Evolutionary conservation across 1,140 invertebrate species (phyloP).

Genomic region (Neodiprion virginianus): DNA sequence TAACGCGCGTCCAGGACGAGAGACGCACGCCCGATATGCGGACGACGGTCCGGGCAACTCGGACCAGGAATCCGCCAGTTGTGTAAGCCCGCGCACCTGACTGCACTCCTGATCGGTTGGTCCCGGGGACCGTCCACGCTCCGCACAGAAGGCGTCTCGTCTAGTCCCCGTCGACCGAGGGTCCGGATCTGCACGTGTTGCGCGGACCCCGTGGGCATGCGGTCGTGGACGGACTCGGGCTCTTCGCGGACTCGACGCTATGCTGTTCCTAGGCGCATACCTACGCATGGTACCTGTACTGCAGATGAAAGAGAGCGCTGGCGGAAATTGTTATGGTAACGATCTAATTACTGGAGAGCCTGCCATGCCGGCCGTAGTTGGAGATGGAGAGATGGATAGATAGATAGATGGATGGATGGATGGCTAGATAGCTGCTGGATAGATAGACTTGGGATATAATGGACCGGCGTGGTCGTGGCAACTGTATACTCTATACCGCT

Average conservation of each 20-base stretch:
- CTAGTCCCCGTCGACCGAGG: not conserved
- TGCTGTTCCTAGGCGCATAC: not conserved
- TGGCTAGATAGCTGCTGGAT: not conserved
- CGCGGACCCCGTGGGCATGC: no score
- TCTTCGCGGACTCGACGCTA: not conserved
- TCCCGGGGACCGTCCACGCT: conserved; percentile 11
- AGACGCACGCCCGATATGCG: conserved; percentile 13
- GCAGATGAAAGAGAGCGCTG: conserved; percentile 40
- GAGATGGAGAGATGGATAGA: not conserved
- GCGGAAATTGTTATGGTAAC: conserved; percentile 45
- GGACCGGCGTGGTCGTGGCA: no score
- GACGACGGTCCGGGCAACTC: conserved; percentile 17
- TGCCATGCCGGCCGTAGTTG: not conserved
- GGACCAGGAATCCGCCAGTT: conserved; percentile 48
- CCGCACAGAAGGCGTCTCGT: conserved; percentile 19
- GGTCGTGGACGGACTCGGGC: not conserved
- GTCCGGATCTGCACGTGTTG: not conserved
- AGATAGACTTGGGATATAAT: not conserved
- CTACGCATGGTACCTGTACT: not conserved
- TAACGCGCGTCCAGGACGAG: no score
- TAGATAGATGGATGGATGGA: not conserved
- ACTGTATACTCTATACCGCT: no score
- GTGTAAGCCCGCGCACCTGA: conserved; percentile 54
- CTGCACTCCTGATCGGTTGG: conserved; percentile 44
- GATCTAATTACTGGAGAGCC: conserved; percentile 40